Conservation (phyloP, 2,113 vertebrate species). For the Alligator sinensis region DNA sequence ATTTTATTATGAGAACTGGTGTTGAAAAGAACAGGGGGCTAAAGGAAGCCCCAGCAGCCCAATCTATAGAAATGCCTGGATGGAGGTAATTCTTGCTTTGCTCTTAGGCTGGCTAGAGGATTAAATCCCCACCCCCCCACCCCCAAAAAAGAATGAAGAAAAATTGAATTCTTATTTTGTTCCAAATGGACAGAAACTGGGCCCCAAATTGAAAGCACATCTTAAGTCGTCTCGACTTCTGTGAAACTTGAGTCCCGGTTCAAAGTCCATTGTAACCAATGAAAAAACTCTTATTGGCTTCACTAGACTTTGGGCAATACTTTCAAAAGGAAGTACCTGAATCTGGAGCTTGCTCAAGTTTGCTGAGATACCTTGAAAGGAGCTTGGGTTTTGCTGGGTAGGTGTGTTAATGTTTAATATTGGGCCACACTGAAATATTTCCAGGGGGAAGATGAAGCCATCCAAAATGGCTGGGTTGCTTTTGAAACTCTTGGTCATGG, state of each 20-base stretch:
- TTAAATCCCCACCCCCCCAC: neutral
- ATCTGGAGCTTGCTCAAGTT: too few species aligned
- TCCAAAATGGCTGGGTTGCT: neutral
- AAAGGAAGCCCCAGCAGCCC: neutral
- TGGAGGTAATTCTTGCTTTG: conserved; percentile 2
- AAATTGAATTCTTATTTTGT: conserved; percentile 8
- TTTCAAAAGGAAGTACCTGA: neutral
- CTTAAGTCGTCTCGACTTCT: neutral
- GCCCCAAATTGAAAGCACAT: conserved; percentile 39
- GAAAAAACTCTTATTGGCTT: neutral
- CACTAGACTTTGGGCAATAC: neutral
- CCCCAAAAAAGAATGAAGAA: neutral
- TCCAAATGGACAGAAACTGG: neutral
- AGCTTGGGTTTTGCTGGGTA: neutral
- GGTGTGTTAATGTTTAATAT: neutral
- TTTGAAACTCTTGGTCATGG: neutral
- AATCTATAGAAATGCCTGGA: neutral
- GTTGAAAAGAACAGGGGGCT: neutral
- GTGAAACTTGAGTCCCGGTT: neutral
- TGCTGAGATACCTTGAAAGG: neutral
- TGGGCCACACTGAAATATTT: neutral
- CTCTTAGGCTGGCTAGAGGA: neutral
- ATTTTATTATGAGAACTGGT: neutral
- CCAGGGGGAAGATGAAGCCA: neutral
- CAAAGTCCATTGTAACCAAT: neutral